Evolutionary conservation across 1,140 invertebrate species (phyloP), one percentile per base, ranked within the genome.

Genomic region (Amphibalanus amphitrite): DNA sequence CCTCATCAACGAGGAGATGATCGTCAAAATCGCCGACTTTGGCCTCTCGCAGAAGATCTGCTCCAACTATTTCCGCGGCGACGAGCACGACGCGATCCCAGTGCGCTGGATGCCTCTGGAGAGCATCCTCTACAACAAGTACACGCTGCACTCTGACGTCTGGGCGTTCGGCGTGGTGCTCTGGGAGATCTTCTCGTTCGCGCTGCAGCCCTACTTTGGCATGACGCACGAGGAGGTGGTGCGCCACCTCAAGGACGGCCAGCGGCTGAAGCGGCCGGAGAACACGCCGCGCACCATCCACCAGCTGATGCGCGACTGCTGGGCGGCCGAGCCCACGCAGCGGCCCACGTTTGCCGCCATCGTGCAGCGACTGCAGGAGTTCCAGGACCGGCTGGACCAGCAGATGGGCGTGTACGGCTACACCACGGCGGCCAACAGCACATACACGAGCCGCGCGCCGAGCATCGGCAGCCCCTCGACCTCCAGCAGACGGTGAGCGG

Each of bases 1-100:
- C 82, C 83, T 98, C 40, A 94, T 98, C 73, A 90, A 93, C 79
- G 90, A 96, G 76, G 86, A 90, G 70, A 93, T 96, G 88, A 86
- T 90, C 29, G 95, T 97, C 0, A 97, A 97, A 84, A 97, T 98
- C 76, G 93, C 94, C 0, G 95, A 98, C 80, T 96, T 96, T 83
- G 93, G 93, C 29, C 81, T 96, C 15, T 94, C 92, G 1, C 91
- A 93, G 79, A 93, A 94, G 81, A 93, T 95, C 78, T 80, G 38
- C 38, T 38, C 77, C 3, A 79, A 81, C 71, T 80, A 80, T 79
- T 94, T 93, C 78, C 92, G 93, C 82, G 92, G 92, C 15, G 90
- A 92, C 79, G 92, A 95, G 76, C 89, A 93, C 77, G 93, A 95
- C 81, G 92, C 92, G 20, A 94, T 96, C 75, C 93, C 76, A 91